Evolutionary conservation across 2,888 invertebrate species (phyloP).

Genomic region (Amaurobius ferox): DNA sequence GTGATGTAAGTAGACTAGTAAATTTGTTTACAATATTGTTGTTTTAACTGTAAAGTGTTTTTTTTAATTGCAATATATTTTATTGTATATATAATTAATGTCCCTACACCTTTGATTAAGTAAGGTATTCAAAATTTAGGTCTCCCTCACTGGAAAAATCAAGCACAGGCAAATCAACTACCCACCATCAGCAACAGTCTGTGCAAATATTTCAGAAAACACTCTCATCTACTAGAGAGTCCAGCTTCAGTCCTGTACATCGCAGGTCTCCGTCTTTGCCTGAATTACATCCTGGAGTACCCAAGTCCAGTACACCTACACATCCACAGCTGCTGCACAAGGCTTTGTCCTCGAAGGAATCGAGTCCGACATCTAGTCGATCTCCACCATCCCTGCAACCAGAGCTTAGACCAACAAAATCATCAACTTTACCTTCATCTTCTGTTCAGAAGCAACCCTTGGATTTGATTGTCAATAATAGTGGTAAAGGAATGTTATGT

Average conservation of each 20-base stretch:
- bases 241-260: background rate
- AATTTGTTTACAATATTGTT: no score
- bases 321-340: conserved; percentile 5
- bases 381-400: conserved; percentile 35
- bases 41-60: no score
- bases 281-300: background rate
- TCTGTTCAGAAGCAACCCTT: conserved; percentile 19
- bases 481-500: no score
- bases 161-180: background rate
- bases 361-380: conserved; percentile 18
- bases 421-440: conserved; percentile 6
- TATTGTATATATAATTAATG: no score
- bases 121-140: no score
- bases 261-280: conserved; percentile 13
- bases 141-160: background rate
- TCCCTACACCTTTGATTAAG: no score
- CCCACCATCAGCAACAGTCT: conserved; percentile 10
- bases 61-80: no score
- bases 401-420: conserved; percentile 27
- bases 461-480: conserved; percentile 4
- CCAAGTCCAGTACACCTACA: background rate
- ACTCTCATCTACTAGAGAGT: conserved; percentile 15
- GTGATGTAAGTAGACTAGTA: no score
- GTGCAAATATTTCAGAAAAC: conserved; percentile 16
- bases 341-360: background rate